A percentile compares a stretch with the other conserved stretches of the same genome.
phyloP scores from a whole-genome alignment of 2,888 invertebrate species.

The Alcis repandata region DNA sequence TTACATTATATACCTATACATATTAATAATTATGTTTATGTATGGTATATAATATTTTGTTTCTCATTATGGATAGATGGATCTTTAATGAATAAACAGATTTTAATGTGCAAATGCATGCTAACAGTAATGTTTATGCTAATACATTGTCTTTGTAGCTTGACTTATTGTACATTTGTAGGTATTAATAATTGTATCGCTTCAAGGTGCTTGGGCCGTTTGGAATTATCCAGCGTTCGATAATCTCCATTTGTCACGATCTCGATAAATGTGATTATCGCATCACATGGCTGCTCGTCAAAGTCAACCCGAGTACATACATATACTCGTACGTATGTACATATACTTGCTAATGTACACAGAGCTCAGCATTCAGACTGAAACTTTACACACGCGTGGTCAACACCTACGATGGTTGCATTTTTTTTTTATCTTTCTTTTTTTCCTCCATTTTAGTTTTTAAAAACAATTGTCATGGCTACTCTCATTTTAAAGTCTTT shows the following conservation, averaged over 20 bases:
- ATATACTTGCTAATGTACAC: slow-evolving; percentile 31
- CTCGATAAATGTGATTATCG: slow-evolving; percentile 70
- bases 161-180: no score
- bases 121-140: slow-evolving; percentile 3
- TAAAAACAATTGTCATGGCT: no score
- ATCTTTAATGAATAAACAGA: slow-evolving; percentile 9
- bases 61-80: not conserved
- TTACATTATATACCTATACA: no score
- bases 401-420: not conserved
- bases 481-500: no score
- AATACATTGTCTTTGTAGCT: slow-evolving; percentile 12
- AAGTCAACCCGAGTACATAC: slow-evolving; percentile 44
- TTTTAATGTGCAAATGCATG: slow-evolving; percentile 3
- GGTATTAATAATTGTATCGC: slow-evolving; percentile 40
- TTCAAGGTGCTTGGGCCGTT: slow-evolving; percentile 53
- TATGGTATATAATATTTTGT: no score
- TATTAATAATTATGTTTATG: no score
- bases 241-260: slow-evolving; percentile 76
- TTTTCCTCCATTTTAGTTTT: not conserved
- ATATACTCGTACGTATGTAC: no score
- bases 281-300: slow-evolving; percentile 69
- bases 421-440: not conserved
- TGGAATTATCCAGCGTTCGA: slow-evolving; percentile 53
- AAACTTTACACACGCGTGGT: slow-evolving; percentile 7
- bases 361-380: slow-evolving; percentile 21